phyloP scores from a whole-genome alignment of 2,888 invertebrate genomes.

The Agrotis clavis region DNA sequence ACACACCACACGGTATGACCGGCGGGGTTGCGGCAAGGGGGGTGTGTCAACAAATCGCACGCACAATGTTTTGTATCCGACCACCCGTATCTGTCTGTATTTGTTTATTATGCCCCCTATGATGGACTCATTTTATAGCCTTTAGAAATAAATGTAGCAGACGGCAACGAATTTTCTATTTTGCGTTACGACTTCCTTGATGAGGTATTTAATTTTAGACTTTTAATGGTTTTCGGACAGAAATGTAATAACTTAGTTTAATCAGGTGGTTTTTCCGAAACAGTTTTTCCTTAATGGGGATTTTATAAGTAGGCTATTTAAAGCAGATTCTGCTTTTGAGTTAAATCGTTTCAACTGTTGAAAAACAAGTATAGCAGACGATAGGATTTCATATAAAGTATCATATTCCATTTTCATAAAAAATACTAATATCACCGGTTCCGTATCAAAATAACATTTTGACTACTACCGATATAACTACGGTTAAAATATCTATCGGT shows the following conservation, averaged over 20 bases:
- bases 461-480: no score
- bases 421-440: no score
- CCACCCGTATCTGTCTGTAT: constrained; percentile 85
- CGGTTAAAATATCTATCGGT: no score
- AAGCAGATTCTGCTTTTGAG: background rate
- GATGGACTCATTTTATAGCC: constrained; percentile 80
- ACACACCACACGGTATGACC: constrained; percentile 57
- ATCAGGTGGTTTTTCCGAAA: background rate
- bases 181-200: constrained; percentile 74
- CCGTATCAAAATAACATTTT: no score
- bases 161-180: constrained; percentile 73
- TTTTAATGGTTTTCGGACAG: constrained; percentile 31
- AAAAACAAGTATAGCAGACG: no score
- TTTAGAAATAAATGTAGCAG: constrained; percentile 81
- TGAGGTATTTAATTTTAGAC: constrained; percentile 63
- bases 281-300: background rate
- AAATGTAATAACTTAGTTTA: constrained; percentile 15
- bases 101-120: constrained; percentile 82
- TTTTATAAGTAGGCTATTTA: background rate
- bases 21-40: constrained; percentile 65
- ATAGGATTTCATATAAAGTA: no score
- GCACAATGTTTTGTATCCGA: constrained; percentile 78
- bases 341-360: background rate
- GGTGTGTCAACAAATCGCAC: constrained; percentile 84
- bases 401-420: no score